Conservation (phyloP, 2,797 vertebrate species). For the Aeoliscus strigatus region DNA sequence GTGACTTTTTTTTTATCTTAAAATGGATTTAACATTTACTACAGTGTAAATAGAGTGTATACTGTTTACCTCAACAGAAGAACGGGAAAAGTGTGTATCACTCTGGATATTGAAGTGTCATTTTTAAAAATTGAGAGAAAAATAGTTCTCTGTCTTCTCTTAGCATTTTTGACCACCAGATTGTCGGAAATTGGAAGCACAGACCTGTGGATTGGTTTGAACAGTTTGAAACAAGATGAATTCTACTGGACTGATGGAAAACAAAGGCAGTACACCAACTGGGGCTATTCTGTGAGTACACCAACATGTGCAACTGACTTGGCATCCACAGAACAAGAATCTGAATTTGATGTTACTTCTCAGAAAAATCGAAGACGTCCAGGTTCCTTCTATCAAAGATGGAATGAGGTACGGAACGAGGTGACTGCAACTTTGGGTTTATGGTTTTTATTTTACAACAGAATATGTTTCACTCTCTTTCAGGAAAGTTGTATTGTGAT, state of each 20-base stretch:
- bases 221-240: constrained; percentile 73
- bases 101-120: too few species aligned
- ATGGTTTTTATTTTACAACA: too few species aligned
- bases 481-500: constrained; percentile 60
- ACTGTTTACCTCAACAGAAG: too few species aligned
- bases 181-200: constrained; percentile 12
- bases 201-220: constrained; percentile 85
- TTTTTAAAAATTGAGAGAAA: too few species aligned
- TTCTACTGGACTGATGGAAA: constrained; percentile 87
- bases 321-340: too few species aligned
- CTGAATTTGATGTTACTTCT: constrained; percentile 3
- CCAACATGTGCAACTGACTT: too few species aligned
- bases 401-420: constrained; percentile 70
- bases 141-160: too few species aligned
- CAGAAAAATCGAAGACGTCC: constrained; percentile 33
- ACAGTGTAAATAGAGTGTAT: too few species aligned
- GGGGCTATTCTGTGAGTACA: constrained; percentile 71
- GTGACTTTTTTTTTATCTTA: background rate
- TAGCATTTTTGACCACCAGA: constrained; percentile 55
- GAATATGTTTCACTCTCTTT: constrained; percentile 3
- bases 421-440: too few species aligned
- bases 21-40: too few species aligned
- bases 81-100: too few species aligned
- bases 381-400: constrained; percentile 53
- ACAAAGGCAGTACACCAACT: constrained; percentile 79